Evolutionary conservation across 53 echinoderm and acorn worm genomes (phyloP).

Genomic region (Mesocentrotus franciscanus): DNA sequence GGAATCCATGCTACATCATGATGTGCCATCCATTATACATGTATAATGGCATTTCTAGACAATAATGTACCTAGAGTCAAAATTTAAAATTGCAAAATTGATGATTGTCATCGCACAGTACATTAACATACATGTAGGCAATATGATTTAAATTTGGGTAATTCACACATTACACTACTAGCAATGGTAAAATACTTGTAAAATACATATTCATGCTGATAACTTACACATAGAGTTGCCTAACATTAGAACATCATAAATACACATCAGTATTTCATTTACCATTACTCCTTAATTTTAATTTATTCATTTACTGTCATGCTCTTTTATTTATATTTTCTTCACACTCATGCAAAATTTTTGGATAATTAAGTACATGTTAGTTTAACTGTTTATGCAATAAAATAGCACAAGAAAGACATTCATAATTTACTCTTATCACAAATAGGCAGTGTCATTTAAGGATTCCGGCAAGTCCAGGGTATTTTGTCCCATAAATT

Average conservation of each 20-base stretch:
- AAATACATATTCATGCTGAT: neutral
- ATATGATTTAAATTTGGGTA: neutral
- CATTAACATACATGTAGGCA: neutral
- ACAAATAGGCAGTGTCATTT: neutral
- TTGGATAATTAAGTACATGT: neutral
- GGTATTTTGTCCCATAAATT: too few relatives aligned
- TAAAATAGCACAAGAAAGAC: slow-evolving; percentile 2
- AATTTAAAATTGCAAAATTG: neutral
- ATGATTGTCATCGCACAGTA: neutral
- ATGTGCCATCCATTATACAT: neutral
- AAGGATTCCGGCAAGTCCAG: neutral
- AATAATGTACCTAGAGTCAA: neutral
- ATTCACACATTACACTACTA: neutral
- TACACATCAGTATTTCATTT: neutral
- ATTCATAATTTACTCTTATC: neutral
- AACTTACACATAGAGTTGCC: neutral
- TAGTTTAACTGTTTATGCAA: neutral
- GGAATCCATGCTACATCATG: too few relatives aligned
- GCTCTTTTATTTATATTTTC: too few relatives aligned
- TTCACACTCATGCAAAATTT: neutral
- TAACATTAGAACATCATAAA: neutral
- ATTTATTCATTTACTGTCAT: too few relatives aligned
- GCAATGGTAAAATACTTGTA: neutral
- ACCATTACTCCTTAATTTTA: neutral
- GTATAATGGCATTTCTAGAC: neutral